Conservation (phyloP, 2,888 invertebrate species). For the Leptinotarsa peninsularis region DNA sequence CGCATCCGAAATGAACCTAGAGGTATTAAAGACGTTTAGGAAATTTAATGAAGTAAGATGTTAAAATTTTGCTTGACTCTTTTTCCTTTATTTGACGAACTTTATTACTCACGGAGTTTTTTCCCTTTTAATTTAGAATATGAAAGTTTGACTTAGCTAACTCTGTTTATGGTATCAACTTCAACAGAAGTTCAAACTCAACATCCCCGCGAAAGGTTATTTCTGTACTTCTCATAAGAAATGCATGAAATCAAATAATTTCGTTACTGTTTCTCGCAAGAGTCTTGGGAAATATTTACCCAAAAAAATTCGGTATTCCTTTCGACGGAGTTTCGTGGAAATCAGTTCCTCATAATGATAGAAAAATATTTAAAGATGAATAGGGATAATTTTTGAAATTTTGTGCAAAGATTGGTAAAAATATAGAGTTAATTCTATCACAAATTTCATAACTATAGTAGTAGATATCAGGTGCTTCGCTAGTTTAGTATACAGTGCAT, state of each 20-base stretch:
- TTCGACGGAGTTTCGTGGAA: background rate
- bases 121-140: conserved; percentile 55
- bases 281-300: background rate
- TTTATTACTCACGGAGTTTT: conserved; percentile 53
- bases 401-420: too few relatives aligned
- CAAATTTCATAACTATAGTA: too few relatives aligned
- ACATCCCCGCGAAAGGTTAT: background rate
- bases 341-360: background rate
- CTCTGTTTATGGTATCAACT: conserved; percentile 42
- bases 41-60: conserved; percentile 48
- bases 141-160: conserved; percentile 58
- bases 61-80: conserved; percentile 40
- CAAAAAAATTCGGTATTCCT: background rate
- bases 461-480: too few relatives aligned
- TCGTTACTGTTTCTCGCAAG: background rate
- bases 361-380: too few relatives aligned
- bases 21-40: conserved; percentile 30
- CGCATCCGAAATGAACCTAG: conserved; percentile 22
- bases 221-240: conserved; percentile 4
- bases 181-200: conserved; percentile 10
- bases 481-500: too few relatives aligned
- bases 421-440: too few relatives aligned
- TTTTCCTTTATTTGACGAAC: conserved; percentile 43
- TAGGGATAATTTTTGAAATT: too few relatives aligned
- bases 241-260: conserved; percentile 9